Conservation (phyloP, 1,140 invertebrate genomes). For the Meteorus sp. region DNA sequence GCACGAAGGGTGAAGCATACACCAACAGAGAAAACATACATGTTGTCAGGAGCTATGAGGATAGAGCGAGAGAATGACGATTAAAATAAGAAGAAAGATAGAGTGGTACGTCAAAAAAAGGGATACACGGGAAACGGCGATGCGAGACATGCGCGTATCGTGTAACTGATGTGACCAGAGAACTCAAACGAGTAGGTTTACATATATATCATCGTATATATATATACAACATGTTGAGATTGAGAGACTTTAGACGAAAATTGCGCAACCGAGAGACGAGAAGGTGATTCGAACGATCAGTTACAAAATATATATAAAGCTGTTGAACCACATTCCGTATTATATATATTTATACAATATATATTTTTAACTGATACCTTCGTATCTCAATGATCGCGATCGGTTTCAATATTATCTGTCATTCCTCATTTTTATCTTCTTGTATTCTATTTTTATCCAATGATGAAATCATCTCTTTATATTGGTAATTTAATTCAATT, state of each 20-base stretch:
- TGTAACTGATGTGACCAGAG: conserved; percentile 37
- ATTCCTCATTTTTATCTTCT: neutral
- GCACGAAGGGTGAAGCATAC: too few species aligned
- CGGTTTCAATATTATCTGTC: conserved; percentile 16
- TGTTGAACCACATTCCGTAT: conserved; percentile 43
- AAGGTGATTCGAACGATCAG: conserved; percentile 36
- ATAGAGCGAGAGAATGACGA: conserved; percentile 11
- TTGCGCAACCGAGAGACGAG: conserved; percentile 26
- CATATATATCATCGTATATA: neutral
- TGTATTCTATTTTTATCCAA: neutral
- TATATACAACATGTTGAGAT: conserved; percentile 3
- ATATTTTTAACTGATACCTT: conserved; percentile 38
- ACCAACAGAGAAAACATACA: too few species aligned
- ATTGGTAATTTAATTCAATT: too few species aligned
- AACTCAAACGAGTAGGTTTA: conserved; percentile 28
- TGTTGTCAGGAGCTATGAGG: conserved; percentile 1
- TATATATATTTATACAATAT: neutral
- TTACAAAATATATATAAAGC: conserved; percentile 45
- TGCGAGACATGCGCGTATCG: conserved; percentile 30
- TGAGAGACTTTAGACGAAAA: conserved; percentile 15
- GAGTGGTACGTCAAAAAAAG: conserved; percentile 7
- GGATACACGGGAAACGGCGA: conserved; percentile 25
- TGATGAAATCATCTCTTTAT: too few species aligned
- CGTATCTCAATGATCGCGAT: conserved; percentile 30
- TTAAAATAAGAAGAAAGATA: neutral